Conservation (phyloP, 2,797 vertebrate genomes). For the Sebastes jordani region DNA sequence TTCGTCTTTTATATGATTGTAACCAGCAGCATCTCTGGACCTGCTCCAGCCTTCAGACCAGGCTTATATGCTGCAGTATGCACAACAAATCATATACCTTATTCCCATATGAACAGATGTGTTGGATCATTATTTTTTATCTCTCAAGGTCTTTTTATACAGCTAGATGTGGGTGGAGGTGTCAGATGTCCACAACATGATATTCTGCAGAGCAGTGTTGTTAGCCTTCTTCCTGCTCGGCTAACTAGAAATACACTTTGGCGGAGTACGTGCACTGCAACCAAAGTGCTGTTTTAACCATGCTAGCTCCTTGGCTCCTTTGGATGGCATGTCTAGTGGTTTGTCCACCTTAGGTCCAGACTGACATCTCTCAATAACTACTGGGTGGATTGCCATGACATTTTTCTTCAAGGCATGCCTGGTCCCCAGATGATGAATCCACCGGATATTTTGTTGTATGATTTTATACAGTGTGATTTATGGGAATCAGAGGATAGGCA, state of each 20-base stretch:
- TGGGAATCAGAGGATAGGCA: background rate
- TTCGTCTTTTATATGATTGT: background rate
- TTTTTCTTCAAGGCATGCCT: background rate
- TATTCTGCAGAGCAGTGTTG: background rate
- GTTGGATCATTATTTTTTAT: background rate
- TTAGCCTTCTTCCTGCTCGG: background rate
- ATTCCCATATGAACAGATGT: background rate
- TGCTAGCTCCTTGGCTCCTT: background rate
- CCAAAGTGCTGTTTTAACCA: background rate
- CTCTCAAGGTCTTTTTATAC: background rate
- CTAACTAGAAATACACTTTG: background rate
- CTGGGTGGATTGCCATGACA: too few relatives aligned
- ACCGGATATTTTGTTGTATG: background rate
- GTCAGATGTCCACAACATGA: slow-evolving; percentile 1
- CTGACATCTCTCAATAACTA: background rate
- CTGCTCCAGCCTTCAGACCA: background rate
- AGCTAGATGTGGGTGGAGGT: background rate
- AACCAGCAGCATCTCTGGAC: background rate
- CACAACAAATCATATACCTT: slow-evolving; percentile 11
- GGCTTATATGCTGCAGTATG: background rate
- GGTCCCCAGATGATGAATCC: background rate
- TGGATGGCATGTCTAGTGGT: background rate
- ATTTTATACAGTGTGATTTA: background rate
- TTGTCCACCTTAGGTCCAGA: too few relatives aligned
- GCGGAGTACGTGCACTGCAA: background rate